Base-by-base conservation (phyloP, 2,888 invertebrate genomes). In the Copidosoma aretas region DNA sequence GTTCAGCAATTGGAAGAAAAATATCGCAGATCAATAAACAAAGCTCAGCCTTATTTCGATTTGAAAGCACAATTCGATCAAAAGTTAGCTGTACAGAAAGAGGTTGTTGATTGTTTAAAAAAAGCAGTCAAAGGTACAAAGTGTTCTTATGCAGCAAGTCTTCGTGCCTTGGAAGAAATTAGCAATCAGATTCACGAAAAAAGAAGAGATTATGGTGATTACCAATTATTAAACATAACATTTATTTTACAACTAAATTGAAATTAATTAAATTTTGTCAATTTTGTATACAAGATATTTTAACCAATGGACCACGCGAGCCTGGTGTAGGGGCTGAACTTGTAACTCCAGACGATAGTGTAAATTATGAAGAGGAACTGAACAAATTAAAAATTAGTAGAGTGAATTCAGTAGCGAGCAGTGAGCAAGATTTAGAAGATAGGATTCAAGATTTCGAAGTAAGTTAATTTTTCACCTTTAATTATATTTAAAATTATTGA, bases 1-100 rank as follows among this genome's bases (percentile, higher is more conserved):
- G 89, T 91, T 54, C 90, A 93, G 76, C 89, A 91, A 77, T 83
- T 94, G 39, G 95, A 96, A 82, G 94, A 94, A 75, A 91, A 91
- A 77, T 87, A 93, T 66, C 91, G 91, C 75, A 89, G 92, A 64
- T 91, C 90, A 79, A 95, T 97, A 62, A 87, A 90, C 49, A 96
- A 95, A 84, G 93, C 97, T 1, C 89, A 94, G 68, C 89, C 93
- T 0, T 97, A 97, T 83, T 97, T 97, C 80, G 96, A 97, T 73
- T 91, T 95, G 82, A 95, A 94, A 85, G 89, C 91, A 78, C 87
- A 93, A 17, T 93, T 95, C 76, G 93, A 96, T 81, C 91, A 92
- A 77, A 93, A 94, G 81, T 83, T 96, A 66, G 91, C 91, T 77
- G 91, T 93, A 3, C 94, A 95, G 81, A 95, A 95, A 81, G 89